phyloP scores from a whole-genome alignment of 2,888 invertebrate species.

The Troides oblongomaculatus region DNA sequence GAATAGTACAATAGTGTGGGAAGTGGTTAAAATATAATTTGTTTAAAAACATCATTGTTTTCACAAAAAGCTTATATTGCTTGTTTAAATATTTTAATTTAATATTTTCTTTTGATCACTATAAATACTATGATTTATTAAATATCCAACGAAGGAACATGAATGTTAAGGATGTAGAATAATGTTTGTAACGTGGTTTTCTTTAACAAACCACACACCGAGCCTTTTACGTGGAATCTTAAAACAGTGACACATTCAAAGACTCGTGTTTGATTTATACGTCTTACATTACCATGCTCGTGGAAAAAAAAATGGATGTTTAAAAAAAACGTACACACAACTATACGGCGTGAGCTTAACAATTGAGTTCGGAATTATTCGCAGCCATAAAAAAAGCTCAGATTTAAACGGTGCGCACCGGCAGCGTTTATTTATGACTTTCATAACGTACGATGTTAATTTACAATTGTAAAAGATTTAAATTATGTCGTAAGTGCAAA shows the following conservation, averaged over 20 bases:
- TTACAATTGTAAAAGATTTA: slow-evolving; percentile 4
- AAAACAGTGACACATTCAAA: slow-evolving; percentile 20
- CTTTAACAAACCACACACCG: slow-evolving; percentile 12
- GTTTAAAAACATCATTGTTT: too few species aligned
- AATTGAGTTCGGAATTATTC: slow-evolving; percentile 20
- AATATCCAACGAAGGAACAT: slow-evolving; percentile 2
- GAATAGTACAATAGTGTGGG: too few species aligned
- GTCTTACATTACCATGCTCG: slow-evolving; percentile 18
- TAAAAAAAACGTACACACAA: slow-evolving; percentile 11
- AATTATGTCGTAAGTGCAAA: slow-evolving; percentile 1
- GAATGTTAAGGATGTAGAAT: slow-evolving; percentile 17
- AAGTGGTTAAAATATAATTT: too few species aligned
- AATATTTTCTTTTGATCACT: neutral
- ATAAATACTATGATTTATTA: neutral
- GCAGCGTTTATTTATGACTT: slow-evolving; percentile 16
- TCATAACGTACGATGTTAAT: slow-evolving; percentile 7
- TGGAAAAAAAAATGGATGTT: neutral
- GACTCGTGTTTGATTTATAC: slow-evolving; percentile 26
- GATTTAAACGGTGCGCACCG: slow-evolving; percentile 20
- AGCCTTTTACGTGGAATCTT: slow-evolving; percentile 22
- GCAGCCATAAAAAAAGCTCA: slow-evolving; percentile 18
- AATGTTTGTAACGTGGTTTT: slow-evolving; percentile 12
- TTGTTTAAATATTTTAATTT: neutral
- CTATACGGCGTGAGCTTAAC: slow-evolving; percentile 16
- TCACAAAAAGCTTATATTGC: too few species aligned